Percentiles rank a stretch among this genome's conserved stretches.
Conservation (phyloP, 2,888 invertebrate species). For the Drosophila pseudotakahashii region DNA sequence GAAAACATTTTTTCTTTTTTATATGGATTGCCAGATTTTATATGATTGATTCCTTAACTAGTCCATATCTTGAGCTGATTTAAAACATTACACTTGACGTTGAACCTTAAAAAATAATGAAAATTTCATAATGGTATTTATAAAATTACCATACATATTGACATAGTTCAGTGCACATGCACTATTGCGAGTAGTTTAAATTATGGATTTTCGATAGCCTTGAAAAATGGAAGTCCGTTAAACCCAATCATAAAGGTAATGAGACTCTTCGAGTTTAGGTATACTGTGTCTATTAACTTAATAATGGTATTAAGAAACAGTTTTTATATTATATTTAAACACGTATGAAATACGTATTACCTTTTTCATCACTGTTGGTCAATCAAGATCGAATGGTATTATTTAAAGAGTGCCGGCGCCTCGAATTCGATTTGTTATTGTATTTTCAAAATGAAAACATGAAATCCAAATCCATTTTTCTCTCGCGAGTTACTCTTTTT, state of each 20-base stretch:
- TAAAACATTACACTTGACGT: too few species aligned
- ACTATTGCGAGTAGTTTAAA: neutral
- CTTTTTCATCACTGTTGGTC: neutral
- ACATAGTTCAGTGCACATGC: neutral
- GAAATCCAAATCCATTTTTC: neutral
- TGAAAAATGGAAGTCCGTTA: neutral
- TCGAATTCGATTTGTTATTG: conserved; percentile 27
- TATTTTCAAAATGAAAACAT: conserved; percentile 33
- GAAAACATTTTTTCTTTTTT: neutral
- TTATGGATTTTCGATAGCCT: neutral
- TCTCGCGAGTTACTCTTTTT: neutral
- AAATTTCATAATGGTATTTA: too few species aligned
- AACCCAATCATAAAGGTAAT: neutral
- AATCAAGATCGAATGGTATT: conserved; percentile 27
- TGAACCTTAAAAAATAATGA: too few species aligned
- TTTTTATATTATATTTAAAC: too few species aligned
- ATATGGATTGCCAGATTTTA: too few species aligned
- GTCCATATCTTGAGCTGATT: too few species aligned
- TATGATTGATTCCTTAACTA: too few species aligned
- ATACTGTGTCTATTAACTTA: too few species aligned
- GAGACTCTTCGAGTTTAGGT: too few species aligned
- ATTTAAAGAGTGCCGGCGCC: conserved; percentile 54
- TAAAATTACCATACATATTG: neutral
- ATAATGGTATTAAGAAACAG: too few species aligned
- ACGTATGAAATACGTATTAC: too few species aligned